Percentiles rank a stretch among this genome's conserved stretches.
phyloP scores from a whole-genome alignment of 1,140 invertebrate genomes.

The Drosophila sulfurigaster region DNA sequence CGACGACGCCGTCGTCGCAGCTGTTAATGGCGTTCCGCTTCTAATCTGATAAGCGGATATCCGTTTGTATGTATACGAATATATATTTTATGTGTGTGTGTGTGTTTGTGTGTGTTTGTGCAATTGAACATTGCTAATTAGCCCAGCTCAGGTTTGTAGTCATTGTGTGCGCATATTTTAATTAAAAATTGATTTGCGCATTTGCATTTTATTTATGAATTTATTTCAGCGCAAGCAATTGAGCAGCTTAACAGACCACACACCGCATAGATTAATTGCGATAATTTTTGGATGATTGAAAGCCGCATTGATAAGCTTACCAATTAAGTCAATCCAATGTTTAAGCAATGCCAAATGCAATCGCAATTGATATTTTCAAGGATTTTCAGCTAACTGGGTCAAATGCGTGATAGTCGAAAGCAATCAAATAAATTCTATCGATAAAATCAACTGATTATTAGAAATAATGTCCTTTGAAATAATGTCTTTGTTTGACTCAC shows the following conservation, averaged over 20 bases:
- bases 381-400: background rate
- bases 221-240: slow-evolving; percentile 46
- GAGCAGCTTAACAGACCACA: slow-evolving; percentile 52
- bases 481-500: no score
- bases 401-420: no score
- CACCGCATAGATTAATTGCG: slow-evolving; percentile 51
- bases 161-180: slow-evolving; percentile 61
- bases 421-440: no score
- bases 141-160: slow-evolving; percentile 44
- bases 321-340: slow-evolving; percentile 14
- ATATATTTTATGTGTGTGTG: background rate
- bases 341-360: slow-evolving; percentile 4
- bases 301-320: slow-evolving; percentile 34
- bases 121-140: slow-evolving; percentile 54
- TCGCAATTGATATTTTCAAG: background rate
- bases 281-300: slow-evolving; percentile 36
- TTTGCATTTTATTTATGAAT: slow-evolving; percentile 69
- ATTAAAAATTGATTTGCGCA: slow-evolving; percentile 77
- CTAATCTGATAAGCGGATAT: slow-evolving; percentile 71
- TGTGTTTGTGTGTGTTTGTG: slow-evolving; percentile 6
- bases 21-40: slow-evolving; percentile 46
- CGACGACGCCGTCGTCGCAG: slow-evolving; percentile 14
- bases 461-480: no score
- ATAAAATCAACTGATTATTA: no score
- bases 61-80: slow-evolving; percentile 30